Conservation (phyloP, 2,113 vertebrate genomes). For the Falcunculus frontatus region DNA sequence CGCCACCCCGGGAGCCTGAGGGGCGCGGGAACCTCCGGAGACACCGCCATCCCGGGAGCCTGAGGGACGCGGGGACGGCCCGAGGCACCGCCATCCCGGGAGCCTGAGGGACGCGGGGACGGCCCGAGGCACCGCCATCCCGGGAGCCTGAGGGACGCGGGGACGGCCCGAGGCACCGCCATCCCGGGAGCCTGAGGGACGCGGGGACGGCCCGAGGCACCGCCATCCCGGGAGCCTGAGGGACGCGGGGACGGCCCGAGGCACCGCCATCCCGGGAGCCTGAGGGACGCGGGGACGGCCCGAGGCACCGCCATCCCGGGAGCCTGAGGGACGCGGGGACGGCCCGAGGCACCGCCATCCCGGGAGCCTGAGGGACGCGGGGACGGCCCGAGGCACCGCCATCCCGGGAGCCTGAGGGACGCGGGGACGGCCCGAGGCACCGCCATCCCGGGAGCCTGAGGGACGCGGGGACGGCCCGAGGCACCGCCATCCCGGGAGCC, state of each 20-base stretch:
- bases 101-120: neutral
- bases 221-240: neutral
- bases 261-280: no score
- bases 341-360: no score
- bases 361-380: neutral
- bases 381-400: no score
- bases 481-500: no score
- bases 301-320: no score
- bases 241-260: neutral
- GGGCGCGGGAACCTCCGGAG: no score
- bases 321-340: neutral
- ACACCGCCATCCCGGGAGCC: neutral
- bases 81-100: no score
- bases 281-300: neutral
- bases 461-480: neutral
- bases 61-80: no score
- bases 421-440: neutral
- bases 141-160: neutral
- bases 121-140: no score
- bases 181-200: neutral
- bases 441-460: neutral
- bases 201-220: neutral
- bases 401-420: neutral
- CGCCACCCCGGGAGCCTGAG: neutral
- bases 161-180: no score